These are phyloP conservation scores for Aphidoletes aphidimyza DNA, from an alignment of 2,888 invertebrate species.

Conservation along the genomic window DNA sequence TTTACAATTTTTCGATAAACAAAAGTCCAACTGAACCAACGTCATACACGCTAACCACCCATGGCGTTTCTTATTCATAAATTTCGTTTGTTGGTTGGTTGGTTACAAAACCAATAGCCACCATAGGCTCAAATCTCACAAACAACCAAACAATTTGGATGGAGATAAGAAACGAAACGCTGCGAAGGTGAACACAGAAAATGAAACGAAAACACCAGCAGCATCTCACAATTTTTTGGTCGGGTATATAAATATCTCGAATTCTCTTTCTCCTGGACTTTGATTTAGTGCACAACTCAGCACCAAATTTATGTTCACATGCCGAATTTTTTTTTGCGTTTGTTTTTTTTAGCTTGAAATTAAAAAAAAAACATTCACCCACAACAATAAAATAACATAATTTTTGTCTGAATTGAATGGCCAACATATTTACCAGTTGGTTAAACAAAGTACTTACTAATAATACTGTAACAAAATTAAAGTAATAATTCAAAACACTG, in stretches of 20 bases:
- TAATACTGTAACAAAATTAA: no score
- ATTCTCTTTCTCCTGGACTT: not conserved
- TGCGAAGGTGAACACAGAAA: not conserved
- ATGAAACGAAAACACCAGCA: not conserved
- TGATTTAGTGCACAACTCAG: not conserved
- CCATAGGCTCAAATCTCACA: not conserved
- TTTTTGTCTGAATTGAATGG: no score
- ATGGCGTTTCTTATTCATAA: slow-evolving; percentile 48
- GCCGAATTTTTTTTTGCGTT: not conserved
- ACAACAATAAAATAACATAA: no score
- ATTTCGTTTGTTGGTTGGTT: slow-evolving; percentile 1
- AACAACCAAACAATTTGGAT: not conserved
- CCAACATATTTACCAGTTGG: no score
- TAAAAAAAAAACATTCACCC: no score
- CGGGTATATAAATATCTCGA: not conserved
- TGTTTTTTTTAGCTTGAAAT: not conserved
- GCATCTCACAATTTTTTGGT: not conserved
- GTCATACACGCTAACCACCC: slow-evolving; percentile 34
- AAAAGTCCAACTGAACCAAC: not conserved
- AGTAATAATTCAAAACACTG: no score
- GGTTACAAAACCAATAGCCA: not conserved
- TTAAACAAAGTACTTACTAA: no score
- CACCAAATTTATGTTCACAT: slow-evolving; percentile 2
- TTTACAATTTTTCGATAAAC: slow-evolving; percentile 36
- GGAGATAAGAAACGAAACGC: not conserved